Conservation (phyloP, 1,140 invertebrate genomes). For the Aphaenogaster ashmeadi region DNA sequence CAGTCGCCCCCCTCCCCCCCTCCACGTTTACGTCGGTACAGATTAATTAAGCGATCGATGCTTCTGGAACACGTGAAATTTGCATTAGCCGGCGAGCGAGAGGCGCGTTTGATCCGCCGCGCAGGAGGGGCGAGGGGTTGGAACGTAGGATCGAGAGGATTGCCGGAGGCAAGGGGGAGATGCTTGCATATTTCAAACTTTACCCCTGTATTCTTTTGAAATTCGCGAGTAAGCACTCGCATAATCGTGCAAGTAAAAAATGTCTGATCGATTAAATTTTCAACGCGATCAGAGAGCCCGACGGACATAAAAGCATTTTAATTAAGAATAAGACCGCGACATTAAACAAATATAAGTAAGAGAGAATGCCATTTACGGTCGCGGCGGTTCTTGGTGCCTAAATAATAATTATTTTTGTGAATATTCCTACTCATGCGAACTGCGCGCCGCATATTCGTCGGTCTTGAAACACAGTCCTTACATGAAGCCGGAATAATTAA, state of each 20-base stretch:
- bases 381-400: no score
- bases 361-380: no score
- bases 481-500: no score
- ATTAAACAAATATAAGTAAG: no score
- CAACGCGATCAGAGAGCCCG: not conserved
- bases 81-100: slow-evolving; percentile 56
- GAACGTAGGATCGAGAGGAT: slow-evolving; percentile 17
- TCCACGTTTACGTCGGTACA: slow-evolving; percentile 59
- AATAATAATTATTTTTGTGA: no score
- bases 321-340: no score
- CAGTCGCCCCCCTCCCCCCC: not conserved
- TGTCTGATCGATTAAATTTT: not conserved
- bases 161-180: not conserved
- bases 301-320: not conserved
- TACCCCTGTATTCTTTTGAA: slow-evolving; percentile 38
- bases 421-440: no score
- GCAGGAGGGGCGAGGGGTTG: not conserved
- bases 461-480: no score
- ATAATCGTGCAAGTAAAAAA: slow-evolving; percentile 27
- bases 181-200: slow-evolving; percentile 41
- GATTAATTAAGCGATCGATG: slow-evolving; percentile 66
- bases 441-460: no score
- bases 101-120: slow-evolving; percentile 55
- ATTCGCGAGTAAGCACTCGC: not conserved
- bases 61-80: slow-evolving; percentile 65